Conservation (phyloP, 2,888 invertebrate species). For the Eupithecia dodoneata region DNA sequence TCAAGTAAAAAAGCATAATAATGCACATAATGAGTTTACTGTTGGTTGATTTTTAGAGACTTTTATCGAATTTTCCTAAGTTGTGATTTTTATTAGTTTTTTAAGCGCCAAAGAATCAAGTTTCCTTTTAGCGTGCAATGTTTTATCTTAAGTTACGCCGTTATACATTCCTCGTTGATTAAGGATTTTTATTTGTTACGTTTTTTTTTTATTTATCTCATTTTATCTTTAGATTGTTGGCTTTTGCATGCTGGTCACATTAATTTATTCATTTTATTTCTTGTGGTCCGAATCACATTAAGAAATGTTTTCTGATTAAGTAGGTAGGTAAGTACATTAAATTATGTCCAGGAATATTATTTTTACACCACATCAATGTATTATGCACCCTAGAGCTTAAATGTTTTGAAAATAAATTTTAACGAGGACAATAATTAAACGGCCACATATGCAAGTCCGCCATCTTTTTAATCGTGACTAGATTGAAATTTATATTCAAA, state of each 20-base stretch:
- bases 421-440: constrained; percentile 25
- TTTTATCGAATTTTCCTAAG: constrained; percentile 68
- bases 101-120: constrained; percentile 78
- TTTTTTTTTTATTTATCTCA: constrained; percentile 50
- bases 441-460: constrained; percentile 27
- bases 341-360: constrained; percentile 28
- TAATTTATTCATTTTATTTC: constrained; percentile 41
- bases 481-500: constrained; percentile 58
- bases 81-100: constrained; percentile 71
- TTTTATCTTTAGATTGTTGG: constrained; percentile 50
- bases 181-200: constrained; percentile 60
- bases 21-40: constrained; percentile 59
- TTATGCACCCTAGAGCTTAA: constrained; percentile 30
- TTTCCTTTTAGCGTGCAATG: constrained; percentile 76
- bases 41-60: constrained; percentile 54
- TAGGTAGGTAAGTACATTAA: not conserved
- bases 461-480: constrained; percentile 30
- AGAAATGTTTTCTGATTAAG: not conserved
- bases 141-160: constrained; percentile 52
- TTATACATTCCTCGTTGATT: constrained; percentile 58
- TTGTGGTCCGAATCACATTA: constrained; percentile 3
- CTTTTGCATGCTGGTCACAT: constrained; percentile 70
- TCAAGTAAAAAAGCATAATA: constrained; percentile 51
- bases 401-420: constrained; percentile 61
- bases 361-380: constrained; percentile 32